phyloP scores from a whole-genome alignment of 2,888 invertebrate species.

The Habroteleia sp. region DNA sequence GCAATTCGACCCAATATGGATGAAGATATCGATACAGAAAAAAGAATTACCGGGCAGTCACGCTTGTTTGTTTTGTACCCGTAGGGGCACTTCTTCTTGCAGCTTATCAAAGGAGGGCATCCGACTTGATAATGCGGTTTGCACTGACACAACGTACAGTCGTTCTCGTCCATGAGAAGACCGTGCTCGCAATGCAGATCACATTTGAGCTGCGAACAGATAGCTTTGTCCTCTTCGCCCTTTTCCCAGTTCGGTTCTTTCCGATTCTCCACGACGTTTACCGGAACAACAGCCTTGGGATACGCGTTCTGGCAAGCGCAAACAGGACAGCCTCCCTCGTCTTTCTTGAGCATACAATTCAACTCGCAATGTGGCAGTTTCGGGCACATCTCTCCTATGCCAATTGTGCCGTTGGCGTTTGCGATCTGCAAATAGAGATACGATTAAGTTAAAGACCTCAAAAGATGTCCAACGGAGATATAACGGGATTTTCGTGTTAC shows the following conservation, averaged over 20 bases:
- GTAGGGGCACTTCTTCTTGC: slow-evolving; percentile 74
- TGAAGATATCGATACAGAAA: too few species aligned
- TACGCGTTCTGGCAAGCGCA: slow-evolving; percentile 70
- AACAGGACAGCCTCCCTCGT: slow-evolving; percentile 72
- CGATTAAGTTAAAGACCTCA: slow-evolving; percentile 35
- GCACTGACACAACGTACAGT: slow-evolving; percentile 76
- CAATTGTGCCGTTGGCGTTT: slow-evolving; percentile 26
- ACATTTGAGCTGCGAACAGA: slow-evolving; percentile 74
- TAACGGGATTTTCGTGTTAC: slow-evolving; percentile 9
- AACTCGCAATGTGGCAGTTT: slow-evolving; percentile 68
- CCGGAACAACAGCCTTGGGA: slow-evolving; percentile 54
- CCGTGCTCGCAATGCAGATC: slow-evolving; percentile 75
- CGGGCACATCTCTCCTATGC: slow-evolving; percentile 67
- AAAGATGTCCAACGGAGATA: slow-evolving; percentile 27
- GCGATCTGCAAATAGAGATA: slow-evolving; percentile 61
- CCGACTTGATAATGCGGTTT: slow-evolving; percentile 66
- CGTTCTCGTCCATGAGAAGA: slow-evolving; percentile 74
- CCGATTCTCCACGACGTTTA: slow-evolving; percentile 42
- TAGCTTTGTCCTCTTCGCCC: slow-evolving; percentile 58
- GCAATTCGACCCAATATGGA: too few species aligned
- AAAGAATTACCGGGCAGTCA: slow-evolving; percentile 71
- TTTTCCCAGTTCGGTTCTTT: slow-evolving; percentile 51
- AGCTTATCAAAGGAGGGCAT: slow-evolving; percentile 70
- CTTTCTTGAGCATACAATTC: slow-evolving; percentile 70
- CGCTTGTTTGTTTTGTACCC: slow-evolving; percentile 75